These are phyloP conservation scores for Cuculus canorus DNA, from an alignment of 2,797 vertebrate genomes.

Conservation along the genomic window DNA sequence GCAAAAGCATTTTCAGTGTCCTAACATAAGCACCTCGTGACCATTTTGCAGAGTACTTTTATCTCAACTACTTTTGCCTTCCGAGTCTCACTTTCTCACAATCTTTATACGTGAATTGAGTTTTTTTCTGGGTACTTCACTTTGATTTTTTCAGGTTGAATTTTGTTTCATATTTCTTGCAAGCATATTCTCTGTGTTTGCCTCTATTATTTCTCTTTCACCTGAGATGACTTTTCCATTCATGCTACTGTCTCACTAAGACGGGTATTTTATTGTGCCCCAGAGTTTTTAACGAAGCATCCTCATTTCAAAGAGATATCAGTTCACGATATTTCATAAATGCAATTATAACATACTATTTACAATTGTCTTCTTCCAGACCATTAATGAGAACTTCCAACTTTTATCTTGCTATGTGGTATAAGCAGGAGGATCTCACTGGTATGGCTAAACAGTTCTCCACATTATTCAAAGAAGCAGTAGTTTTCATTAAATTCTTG, in stretches of 20 bases:
- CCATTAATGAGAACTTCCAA: not conserved
- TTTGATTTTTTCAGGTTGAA: not conserved
- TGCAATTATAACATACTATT: slow-evolving; percentile 7
- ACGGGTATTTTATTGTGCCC: not conserved
- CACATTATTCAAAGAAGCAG: not conserved
- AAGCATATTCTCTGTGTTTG: not conserved
- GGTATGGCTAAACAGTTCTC: not conserved
- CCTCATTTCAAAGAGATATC: not conserved
- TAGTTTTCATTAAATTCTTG: slow-evolving; percentile 30
- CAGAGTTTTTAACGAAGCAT: not conserved
- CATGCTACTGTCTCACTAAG: not conserved
- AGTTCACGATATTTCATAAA: not conserved
- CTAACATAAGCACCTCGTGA: not conserved
- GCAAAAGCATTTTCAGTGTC: not conserved
- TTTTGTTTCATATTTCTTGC: not conserved
- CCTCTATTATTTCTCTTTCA: not conserved
- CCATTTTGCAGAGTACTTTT: not conserved
- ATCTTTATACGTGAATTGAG: not conserved
- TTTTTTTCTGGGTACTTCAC: not conserved
- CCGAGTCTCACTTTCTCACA: not conserved
- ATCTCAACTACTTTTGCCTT: not conserved
- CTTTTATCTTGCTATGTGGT: not conserved
- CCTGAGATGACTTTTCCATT: not conserved
- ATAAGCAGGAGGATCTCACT: not conserved
- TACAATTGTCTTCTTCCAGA: not conserved